Base-by-base conservation (phyloP, 2,113 vertebrate species). In the Caranx ignobilis region DNA sequence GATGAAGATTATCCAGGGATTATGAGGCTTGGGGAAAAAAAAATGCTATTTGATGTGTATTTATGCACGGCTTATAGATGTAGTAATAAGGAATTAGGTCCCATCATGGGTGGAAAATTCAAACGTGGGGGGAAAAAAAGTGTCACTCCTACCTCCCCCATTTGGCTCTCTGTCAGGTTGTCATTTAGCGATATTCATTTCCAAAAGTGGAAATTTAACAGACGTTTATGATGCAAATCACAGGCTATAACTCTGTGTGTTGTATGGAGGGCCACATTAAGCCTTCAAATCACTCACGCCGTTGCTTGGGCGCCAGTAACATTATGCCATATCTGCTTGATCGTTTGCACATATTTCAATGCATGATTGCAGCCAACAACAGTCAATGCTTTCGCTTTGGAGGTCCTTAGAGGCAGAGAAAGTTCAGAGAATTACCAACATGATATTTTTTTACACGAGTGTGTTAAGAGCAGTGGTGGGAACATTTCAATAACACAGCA, bases 1-100 rank as follows among this genome's bases (percentile, higher is more conserved):
- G 91, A 91, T 91, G 83, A 81, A 93, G 93, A 95, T 95, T 94
- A 95, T 93, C 90, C 85, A 65, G 79, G 94, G 94, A 94, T 94
- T 95, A 94, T 83, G 82, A 77, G 72, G 78, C 83, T 88, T 69
- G 62, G 26, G 26, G 26, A 1, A 26, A 48, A 84, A 87, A 86
- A 91, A 78, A 84, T 0, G 55, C 77, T 79, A 88, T 92, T 88
- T 89, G 75, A 89, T 92, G 84, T 91, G 90, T 94, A 87, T 94
- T 95, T 93, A 94, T 88, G 86, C 69, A n/a, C 6, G 87, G 90
- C 63, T 94, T 94, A 94, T 82, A 77, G 81, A 89, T 87, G 91
- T 83, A 81, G 87, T 85, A 88, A 91, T 90, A 85, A 91, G 81
- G 92, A 95, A 93, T 91, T 92, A 88, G 83, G 86, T 85, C 84